A percentile compares a stretch with the other conserved stretches of the same genome.
Evolutionary conservation across 2,888 invertebrate genomes (phyloP).

Genomic region (Carcina quercana): DNA sequence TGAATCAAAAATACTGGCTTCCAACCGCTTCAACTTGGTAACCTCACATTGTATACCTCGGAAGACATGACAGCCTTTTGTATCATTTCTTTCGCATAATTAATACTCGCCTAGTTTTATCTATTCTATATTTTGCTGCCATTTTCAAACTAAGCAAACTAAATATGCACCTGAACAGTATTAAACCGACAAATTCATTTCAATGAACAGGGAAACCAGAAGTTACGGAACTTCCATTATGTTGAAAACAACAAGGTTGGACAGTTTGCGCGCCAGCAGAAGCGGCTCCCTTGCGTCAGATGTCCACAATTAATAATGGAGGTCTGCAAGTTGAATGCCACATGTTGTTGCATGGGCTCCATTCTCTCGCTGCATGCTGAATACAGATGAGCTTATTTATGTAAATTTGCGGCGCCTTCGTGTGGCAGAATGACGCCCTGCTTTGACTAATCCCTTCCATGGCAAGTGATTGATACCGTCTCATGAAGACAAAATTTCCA

Average conservation of each 20-base stretch:
- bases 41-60: too few relatives aligned
- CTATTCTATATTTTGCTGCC: too few relatives aligned
- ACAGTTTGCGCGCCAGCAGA: conserved; percentile 23
- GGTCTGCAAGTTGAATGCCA: conserved; percentile 66
- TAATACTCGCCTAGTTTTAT: too few relatives aligned
- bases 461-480: conserved; percentile 11
- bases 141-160: too few relatives aligned
- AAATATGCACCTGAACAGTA: too few relatives aligned
- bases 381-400: conserved; percentile 14
- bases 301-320: conserved; percentile 68
- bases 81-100: too few relatives aligned
- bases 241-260: conserved; percentile 41
- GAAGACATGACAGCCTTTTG: too few relatives aligned
- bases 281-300: conserved; percentile 45
- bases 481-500: too few relatives aligned
- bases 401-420: conserved; percentile 15
- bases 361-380: conserved; percentile 43
- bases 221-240: conserved; percentile 45
- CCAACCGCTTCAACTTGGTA: too few relatives aligned
- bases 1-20: too few relatives aligned
- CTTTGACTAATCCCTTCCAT: conserved; percentile 6
- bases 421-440: conserved; percentile 43
- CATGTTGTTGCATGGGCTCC: conserved; percentile 66
- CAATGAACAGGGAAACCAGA: conserved; percentile 34
- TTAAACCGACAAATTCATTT: too few relatives aligned